A percentile compares a stretch with the other conserved stretches of the same genome.
phyloP scores from a whole-genome alignment of 2,888 invertebrate species.

The Microctonus hyperodae region DNA sequence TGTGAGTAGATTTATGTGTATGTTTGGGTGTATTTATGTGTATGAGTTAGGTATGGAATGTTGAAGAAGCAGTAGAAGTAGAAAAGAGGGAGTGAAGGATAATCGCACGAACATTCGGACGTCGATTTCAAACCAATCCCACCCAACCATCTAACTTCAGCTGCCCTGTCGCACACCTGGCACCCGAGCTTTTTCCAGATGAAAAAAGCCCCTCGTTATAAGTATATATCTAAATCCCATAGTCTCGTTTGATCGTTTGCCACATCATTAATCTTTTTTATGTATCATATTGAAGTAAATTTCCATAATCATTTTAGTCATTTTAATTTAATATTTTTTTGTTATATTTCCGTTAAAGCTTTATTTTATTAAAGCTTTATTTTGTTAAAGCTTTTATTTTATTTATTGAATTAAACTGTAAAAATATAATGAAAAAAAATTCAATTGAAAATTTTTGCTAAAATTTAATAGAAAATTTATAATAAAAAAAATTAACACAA shows the following conservation, averaged over 20 bases:
- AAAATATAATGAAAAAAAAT: too few relatives aligned
- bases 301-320: not conserved
- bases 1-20: not conserved
- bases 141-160: constrained; percentile 26
- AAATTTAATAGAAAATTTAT: too few relatives aligned
- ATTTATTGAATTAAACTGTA: too few relatives aligned
- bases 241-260: constrained; percentile 30
- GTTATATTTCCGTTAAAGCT: too few relatives aligned
- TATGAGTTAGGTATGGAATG: not conserved
- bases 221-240: constrained; percentile 32
- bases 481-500: too few relatives aligned
- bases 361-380: too few relatives aligned
- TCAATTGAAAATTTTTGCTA: too few relatives aligned
- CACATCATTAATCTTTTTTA: constrained; percentile 39
- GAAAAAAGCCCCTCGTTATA: constrained; percentile 37
- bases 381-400: too few relatives aligned
- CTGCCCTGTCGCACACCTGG: constrained; percentile 37
- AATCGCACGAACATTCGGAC: constrained; percentile 27
- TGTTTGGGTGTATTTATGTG: not conserved
- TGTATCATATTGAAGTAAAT: not conserved
- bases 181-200: constrained; percentile 38
- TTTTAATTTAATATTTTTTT: too few relatives aligned
- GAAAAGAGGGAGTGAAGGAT: constrained; percentile 36
- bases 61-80: constrained; percentile 26
- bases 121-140: constrained; percentile 27